Evolutionary conservation across 2,113 vertebrate genomes (phyloP), one percentile per base, ranked within the genome.

Genomic region (Prunella himalayana): DNA sequence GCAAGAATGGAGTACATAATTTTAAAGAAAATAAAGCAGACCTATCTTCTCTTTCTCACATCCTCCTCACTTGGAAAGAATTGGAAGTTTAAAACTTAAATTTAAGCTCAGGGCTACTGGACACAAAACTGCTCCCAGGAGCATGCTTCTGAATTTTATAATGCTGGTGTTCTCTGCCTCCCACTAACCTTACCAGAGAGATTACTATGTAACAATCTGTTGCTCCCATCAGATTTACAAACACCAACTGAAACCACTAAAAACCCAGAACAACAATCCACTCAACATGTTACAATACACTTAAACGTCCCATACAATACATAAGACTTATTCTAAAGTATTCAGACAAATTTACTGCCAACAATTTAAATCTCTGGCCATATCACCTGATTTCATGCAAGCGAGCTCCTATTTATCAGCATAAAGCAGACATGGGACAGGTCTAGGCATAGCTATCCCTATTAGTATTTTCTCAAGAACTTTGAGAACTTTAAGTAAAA

Each of bases 391-490:
- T 66, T 79, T 73, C 79, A 87, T 8, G 28, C 27, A 45, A 64
- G 18, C 0, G 0, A 73, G n/a, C 39, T 84, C 9, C 47, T 53
- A 24, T 76, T 63, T 70, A 50, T 56, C 33, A 66, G 47, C 22
- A 30, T 23, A 69, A 82, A 0, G 0, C 47, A 86, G 42, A 59
- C 8, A 13, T 3, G 7, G 39, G 7, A 59, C 15, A 1, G 41
- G 41, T 41, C 41, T 9, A 63, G 11, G 25, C 56, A 91, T 20
- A 53, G 37, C 47, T 75, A 30, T 20, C 21, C 35, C n/a, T 25
- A 23, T 33, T 3, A n/a, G 12, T 19, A 39, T 45, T 92, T 83
- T 79, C 53, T 66, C 16, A 31, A 82, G 33, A 72, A 61, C 71
- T 69, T 84, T 6, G 21, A 86, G 35, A 76, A 61, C 51, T 76